Evolutionary conservation across 2,113 vertebrate genomes (phyloP).

Genomic region (Hypocryptadius cinnamomeus): DNA sequence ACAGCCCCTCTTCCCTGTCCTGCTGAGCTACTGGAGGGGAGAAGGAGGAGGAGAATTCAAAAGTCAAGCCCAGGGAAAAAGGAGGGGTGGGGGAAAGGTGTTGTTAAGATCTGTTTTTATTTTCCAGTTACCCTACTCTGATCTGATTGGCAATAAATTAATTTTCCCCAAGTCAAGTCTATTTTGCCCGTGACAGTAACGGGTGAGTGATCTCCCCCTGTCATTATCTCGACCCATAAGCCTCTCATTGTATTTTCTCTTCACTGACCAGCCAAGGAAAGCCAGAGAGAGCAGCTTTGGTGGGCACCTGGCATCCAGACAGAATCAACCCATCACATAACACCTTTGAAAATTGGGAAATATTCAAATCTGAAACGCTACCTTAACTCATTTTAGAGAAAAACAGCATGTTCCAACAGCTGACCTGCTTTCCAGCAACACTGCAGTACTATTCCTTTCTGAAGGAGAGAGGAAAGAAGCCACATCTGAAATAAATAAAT

Average conservation of each 20-base stretch:
- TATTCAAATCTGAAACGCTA: neutral
- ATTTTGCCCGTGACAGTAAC: neutral
- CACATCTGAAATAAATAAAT: neutral
- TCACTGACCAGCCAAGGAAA: neutral
- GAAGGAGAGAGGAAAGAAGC: neutral
- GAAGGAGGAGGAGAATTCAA: neutral
- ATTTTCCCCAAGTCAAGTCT: neutral
- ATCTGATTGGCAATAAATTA: neutral
- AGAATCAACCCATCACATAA: neutral
- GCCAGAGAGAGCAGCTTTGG: neutral
- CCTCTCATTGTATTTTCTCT: neutral
- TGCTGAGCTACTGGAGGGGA: neutral
- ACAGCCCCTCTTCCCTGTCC: neutral
- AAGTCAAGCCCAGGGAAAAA: neutral
- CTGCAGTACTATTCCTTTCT: neutral
- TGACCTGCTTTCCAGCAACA: neutral
- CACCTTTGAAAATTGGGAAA: neutral
- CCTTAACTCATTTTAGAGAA: neutral
- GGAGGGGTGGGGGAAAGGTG: neutral
- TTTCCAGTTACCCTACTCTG: neutral
- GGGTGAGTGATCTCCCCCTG: neutral
- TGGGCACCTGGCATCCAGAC: neutral
- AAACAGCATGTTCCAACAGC: neutral
- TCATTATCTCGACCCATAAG: neutral
- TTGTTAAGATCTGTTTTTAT: neutral